Evolutionary conservation across 1,140 invertebrate species (phyloP).

Genomic region (Fopius arisanus): DNA sequence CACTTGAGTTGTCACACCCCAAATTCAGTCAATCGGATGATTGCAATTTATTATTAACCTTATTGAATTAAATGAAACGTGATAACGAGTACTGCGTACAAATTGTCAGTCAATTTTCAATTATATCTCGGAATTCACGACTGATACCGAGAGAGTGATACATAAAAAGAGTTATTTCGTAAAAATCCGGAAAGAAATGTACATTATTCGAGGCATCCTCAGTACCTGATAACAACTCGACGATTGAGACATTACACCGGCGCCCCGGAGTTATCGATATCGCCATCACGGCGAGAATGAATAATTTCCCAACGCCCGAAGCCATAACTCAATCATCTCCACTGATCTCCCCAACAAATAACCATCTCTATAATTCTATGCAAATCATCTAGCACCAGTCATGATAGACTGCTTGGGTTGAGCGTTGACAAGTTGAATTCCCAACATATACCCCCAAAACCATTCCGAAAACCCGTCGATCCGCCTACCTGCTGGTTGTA

Average conservation of each 20-base stretch:
- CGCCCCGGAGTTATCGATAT: neutral
- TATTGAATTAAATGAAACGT: no score
- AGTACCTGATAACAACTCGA: no score
- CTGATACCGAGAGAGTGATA: no score
- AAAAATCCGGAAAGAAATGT: no score
- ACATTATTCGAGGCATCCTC: no score
- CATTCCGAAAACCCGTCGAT: conserved; percentile 18
- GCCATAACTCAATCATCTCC: neutral
- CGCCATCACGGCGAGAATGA: neutral
- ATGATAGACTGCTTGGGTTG: neutral
- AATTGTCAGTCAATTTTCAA: no score
- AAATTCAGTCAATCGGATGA: no score
- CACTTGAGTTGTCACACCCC: no score
- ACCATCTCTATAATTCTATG: conserved; percentile 20
- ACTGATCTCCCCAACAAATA: neutral
- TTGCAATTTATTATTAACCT: no score
- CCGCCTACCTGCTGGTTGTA: conserved; percentile 20
- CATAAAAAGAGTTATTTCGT: no score
- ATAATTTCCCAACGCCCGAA: neutral
- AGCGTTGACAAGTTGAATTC: conserved; percentile 21
- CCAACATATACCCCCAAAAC: neutral
- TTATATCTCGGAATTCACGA: no score
- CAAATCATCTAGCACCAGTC: conserved; percentile 8
- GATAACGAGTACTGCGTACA: no score
- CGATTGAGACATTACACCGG: neutral